These are phyloP conservation scores for Rallus limicola DNA, from an alignment of 2,113 vertebrate species.

Conservation along the genomic window DNA sequence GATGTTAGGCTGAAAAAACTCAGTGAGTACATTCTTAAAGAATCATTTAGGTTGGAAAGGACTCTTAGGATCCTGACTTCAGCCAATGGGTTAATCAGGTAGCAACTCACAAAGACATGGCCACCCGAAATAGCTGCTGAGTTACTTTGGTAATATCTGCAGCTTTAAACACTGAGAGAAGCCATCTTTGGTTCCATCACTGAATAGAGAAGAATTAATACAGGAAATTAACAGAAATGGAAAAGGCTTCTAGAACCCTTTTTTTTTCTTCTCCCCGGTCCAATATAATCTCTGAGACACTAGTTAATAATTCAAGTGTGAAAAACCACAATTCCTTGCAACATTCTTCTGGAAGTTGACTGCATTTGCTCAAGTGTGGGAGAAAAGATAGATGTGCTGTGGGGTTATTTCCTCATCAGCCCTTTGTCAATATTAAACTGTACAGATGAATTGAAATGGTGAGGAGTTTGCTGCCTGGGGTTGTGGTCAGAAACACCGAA, in stretches of 20 bases:
- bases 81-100: neutral
- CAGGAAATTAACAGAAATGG: neutral
- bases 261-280: rapidly evolving
- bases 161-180: neutral
- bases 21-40: neutral
- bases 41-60: neutral
- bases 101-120: neutral
- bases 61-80: neutral
- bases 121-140: neutral
- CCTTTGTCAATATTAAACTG: neutral
- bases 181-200: neutral
- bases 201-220: neutral
- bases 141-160: neutral
- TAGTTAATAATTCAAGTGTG: neutral
- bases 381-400: neutral
- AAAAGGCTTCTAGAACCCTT: neutral
- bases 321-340: neutral
- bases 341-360: neutral
- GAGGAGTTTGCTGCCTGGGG: neutral
- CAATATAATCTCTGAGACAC: neutral
- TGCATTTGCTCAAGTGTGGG: neutral
- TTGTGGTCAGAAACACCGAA: neutral
- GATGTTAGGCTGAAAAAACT: neutral
- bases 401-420: neutral
- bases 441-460: neutral